Base-by-base conservation (phyloP, 2,113 vertebrate genomes). In the Psephotus haematonotus region DNA sequence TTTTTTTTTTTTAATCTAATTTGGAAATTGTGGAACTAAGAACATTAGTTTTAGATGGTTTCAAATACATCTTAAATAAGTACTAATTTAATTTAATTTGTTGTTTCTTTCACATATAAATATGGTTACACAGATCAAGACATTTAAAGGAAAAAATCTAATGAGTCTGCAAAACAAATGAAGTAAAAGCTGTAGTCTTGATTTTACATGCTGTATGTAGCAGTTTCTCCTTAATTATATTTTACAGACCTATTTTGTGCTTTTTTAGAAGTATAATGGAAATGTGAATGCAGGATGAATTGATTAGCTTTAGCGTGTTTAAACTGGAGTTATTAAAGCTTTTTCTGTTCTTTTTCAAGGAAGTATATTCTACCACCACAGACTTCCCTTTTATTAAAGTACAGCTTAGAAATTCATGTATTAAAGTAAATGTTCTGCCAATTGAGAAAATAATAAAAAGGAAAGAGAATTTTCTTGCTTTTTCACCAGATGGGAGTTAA, bases 271-370 rank as follows among this genome's bases (percentile, higher is more conserved):
- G 81, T 91, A 78, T 95, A 97, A 92, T 95, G 96, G 96, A 97
- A 98, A 97, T 92, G 70, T 92, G 94, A 97, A 97, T 78, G 88
- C 82, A 94, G 95, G 93, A 97, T 96, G 92, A 97, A 97, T 96
- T 96, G 96, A 97, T 98, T 96, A 94, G 88, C 88, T 82, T 94
- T 97, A 90, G 94, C 84, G 57, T 96, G 80, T 97, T 97, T 96
- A 94, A 97, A 92, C 64, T 92, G 93, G 81, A 94, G 71, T 97
- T 98, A 94, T 90, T 97, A 91, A 92, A 94, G 77, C 50, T 46
- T 89, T 81, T 72, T 78, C 25, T 91, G 33, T 76, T 97, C 81
- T 79, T 27, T 88, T 96, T 95, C 53, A 88, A 75, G 47, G 62
- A 88, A 90, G 23, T 93, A 28, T 55, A 35, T 82, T 92, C 49